Evolutionary conservation across 1,140 invertebrate genomes (phyloP).

Genomic region (Chrysoperla carnea): DNA sequence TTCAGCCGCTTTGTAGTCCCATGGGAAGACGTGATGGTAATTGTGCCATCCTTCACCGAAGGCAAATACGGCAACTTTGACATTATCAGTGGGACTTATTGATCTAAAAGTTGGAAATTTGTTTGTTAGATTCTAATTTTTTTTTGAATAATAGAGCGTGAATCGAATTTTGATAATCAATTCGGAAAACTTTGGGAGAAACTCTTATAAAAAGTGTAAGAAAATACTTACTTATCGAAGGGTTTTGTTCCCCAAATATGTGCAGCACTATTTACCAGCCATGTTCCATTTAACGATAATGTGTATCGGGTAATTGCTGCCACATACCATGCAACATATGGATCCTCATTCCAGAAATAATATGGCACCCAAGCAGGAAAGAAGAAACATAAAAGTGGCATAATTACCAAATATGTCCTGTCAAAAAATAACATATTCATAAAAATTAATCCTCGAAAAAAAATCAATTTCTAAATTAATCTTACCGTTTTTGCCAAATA

Average conservation of each 20-base stretch:
- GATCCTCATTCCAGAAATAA: slow-evolving; percentile 26
- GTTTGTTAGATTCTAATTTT: not conserved
- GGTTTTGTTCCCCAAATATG: slow-evolving; percentile 56
- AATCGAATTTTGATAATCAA: too few species aligned
- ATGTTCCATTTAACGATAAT: slow-evolving; percentile 46
- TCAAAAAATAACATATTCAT: slow-evolving; percentile 3
- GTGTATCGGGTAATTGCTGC: slow-evolving; percentile 40
- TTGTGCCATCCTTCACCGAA: slow-evolving; percentile 56
- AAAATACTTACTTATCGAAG: slow-evolving; percentile 51
- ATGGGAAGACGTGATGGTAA: slow-evolving; percentile 62
- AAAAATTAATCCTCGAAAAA: not conserved
- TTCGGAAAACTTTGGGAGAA: too few species aligned
- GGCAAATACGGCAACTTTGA: slow-evolving; percentile 31
- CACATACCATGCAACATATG: slow-evolving; percentile 31
- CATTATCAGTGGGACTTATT: slow-evolving; percentile 40
- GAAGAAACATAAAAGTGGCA: slow-evolving; percentile 49
- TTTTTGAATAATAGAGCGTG: too few species aligned
- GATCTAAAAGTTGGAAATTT: slow-evolving; percentile 24
- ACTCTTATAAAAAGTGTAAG: too few species aligned
- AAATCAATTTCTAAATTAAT: not conserved
- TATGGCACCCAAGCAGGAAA: slow-evolving; percentile 35
- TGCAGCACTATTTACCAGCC: slow-evolving; percentile 63
- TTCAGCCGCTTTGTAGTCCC: slow-evolving; percentile 54
- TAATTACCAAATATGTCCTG: slow-evolving; percentile 54
- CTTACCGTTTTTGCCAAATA: slow-evolving; percentile 37